These are phyloP conservation scores for Phortica okadai DNA, from an alignment of 2,888 invertebrate species.

Conservation along the genomic window DNA sequence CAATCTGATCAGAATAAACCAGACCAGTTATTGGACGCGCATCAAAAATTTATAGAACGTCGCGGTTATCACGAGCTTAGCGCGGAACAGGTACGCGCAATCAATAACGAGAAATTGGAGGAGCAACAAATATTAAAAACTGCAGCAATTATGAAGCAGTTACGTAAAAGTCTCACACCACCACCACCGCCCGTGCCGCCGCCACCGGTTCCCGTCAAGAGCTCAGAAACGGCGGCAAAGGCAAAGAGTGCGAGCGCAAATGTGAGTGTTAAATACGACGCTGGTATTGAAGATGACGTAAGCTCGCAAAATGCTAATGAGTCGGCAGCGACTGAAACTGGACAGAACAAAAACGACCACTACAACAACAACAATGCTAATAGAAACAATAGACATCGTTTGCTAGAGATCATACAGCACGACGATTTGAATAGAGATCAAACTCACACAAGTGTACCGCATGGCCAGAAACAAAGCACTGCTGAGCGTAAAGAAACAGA, in stretches of 20 bases:
- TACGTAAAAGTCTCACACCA: constrained; percentile 73
- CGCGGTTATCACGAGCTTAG: constrained; percentile 79
- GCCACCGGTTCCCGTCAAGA: constrained; percentile 72
- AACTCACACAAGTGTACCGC: constrained; percentile 39
- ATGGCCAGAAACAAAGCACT: constrained; percentile 31
- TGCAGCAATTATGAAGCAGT: constrained; percentile 70
- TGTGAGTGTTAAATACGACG: constrained; percentile 22
- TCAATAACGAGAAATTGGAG: constrained; percentile 67
- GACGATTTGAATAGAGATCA: constrained; percentile 42
- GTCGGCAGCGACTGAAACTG: constrained; percentile 33
- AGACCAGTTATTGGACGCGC: constrained; percentile 82
- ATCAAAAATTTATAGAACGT: constrained; percentile 83
- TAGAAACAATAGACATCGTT: constrained; percentile 78
- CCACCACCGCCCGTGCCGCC: constrained; percentile 69
- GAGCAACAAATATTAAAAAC: constrained; percentile 66
- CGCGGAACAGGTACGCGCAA: constrained; percentile 64
- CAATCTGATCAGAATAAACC: constrained; percentile 71
- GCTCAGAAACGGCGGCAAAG: constrained; percentile 69
- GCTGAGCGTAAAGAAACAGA: constrained; percentile 25
- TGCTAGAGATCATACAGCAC: constrained; percentile 81
- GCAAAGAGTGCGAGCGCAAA: constrained; percentile 49
- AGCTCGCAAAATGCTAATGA: constrained; percentile 53
- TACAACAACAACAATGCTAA: constrained; percentile 26
- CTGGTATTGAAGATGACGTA: constrained; percentile 43
- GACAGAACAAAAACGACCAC: constrained; percentile 32